Base-by-base conservation (phyloP, 2,113 vertebrate species). In the Carassius auratus region DNA sequence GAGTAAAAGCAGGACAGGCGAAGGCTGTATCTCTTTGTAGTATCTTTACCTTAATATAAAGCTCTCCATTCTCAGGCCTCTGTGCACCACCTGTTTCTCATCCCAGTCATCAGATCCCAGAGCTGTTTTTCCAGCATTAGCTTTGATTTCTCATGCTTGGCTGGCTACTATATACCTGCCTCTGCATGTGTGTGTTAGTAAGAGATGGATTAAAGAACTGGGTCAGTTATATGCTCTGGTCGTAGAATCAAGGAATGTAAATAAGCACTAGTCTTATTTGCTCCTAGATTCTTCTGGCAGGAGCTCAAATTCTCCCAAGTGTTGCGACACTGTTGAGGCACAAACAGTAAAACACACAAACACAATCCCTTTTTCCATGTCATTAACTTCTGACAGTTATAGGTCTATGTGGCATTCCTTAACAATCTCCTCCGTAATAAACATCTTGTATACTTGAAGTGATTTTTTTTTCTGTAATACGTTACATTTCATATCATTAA, bases 21-120 rank as follows among this genome's bases (percentile, higher is more conserved):
- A 26, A 38, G 12, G 23, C 68, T 77, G 55, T 57, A 88, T 90
- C 85, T 50, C 79, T 88, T 73, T 55, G 64, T 89, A 92, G 87
- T 88, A 88, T 92, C 87, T 83, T 48, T 83, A 66, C 68, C n/a
- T 86, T 86, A 84, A 85, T 66, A 73, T 87, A 66, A 88, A 85
- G 89, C 88, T 79, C 45, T 48, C 86, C 71, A 80, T 38, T 85
- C 82, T 86, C 83, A 83, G 88, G 88, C 85, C 85, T 87, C 88
- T 83, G 30, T 12, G 30, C 45, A 87, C 88, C 88, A 92, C 84
- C 88, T 88, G 89, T 87, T 92, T 92, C 89, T 89, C 88, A 84
- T 83, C 88, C 90, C 87, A 88, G 87, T 89, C 88, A 91, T 88
- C 87, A 82, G 86, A 86, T 91, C 91, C 90, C 90, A 86, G 82